Evolutionary conservation across 2,113 vertebrate genomes (phyloP).

Genomic region (Sigmodon hispidus): DNA sequence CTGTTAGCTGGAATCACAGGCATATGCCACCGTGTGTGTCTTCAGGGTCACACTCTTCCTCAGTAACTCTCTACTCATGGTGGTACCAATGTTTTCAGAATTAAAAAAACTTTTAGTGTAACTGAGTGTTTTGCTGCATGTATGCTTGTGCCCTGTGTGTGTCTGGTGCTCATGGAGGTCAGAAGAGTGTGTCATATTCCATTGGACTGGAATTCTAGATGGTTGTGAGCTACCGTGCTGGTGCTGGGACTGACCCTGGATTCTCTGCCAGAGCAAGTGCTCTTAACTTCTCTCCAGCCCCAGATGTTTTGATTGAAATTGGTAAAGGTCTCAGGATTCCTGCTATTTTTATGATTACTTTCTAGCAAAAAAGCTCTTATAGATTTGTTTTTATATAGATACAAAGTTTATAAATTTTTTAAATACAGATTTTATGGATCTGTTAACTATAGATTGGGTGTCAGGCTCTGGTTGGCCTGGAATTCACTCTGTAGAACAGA

Average conservation of each 20-base stretch:
- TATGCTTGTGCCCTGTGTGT: not conserved
- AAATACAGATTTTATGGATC: not conserved
- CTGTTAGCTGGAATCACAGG: not conserved
- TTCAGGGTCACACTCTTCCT: not conserved
- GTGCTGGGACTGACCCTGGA: too few relatives aligned
- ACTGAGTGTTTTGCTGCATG: not conserved
- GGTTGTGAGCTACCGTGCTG: too few relatives aligned
- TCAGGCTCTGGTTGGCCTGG: not conserved
- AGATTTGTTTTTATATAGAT: too few relatives aligned
- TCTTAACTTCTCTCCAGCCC: too few relatives aligned
- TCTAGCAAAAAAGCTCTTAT: too few relatives aligned
- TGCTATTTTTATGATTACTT: not conserved
- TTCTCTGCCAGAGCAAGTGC: too few relatives aligned
- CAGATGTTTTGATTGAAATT: not conserved
- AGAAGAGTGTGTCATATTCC: too few relatives aligned
- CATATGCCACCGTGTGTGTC: not conserved
- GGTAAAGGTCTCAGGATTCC: not conserved
- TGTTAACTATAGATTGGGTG: too few relatives aligned
- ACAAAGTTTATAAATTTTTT: too few relatives aligned
- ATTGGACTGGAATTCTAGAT: too few relatives aligned
- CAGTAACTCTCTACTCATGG: not conserved
- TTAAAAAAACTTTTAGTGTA: too few relatives aligned
- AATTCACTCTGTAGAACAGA: not conserved
- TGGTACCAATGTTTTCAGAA: not conserved
- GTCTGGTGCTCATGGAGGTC: not conserved